phyloP scores from a whole-genome alignment of 2,888 invertebrate genomes.

The Drosophila anomalata region DNA sequence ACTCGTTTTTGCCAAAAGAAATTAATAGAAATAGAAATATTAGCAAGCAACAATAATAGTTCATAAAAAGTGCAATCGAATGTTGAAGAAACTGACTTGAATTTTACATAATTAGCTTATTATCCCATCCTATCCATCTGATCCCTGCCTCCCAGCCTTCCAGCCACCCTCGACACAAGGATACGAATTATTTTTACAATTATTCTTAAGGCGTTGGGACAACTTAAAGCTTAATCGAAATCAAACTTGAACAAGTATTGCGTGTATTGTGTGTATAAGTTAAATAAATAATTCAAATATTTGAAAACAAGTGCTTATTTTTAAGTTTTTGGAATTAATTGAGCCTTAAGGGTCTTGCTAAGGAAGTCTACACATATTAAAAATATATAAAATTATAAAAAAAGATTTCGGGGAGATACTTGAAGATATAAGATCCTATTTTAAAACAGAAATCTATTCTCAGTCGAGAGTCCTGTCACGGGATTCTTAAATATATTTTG shows the following conservation, averaged over 20 bases:
- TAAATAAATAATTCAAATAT: constrained; percentile 40
- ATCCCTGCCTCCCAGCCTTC: neutral
- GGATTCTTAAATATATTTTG: too few species aligned
- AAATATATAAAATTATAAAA: too few species aligned
- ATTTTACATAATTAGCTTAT: constrained; percentile 24
- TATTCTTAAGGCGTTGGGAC: constrained; percentile 34
- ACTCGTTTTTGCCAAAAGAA: constrained; percentile 36
- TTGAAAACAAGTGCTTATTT: constrained; percentile 6
- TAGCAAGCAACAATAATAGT: constrained; percentile 46
- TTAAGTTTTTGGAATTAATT: neutral
- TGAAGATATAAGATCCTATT: too few species aligned
- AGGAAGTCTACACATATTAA: too few species aligned
- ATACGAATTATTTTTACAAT: constrained; percentile 28
- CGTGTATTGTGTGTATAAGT: constrained; percentile 39
- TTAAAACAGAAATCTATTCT: too few species aligned
- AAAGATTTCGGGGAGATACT: too few species aligned
- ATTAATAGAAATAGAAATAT: constrained; percentile 18
- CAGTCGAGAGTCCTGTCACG: too few species aligned
- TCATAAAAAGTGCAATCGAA: constrained; percentile 20
- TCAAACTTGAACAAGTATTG: constrained; percentile 24
- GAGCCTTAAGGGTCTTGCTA: too few species aligned
- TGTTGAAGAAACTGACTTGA: constrained; percentile 18
- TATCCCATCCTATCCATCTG: too few species aligned
- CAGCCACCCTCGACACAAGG: neutral
- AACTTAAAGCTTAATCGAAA: constrained; percentile 33